Base-by-base conservation (phyloP, 92 coral and sea anemone genomes). In the Epizoanthus illoricatus region DNA sequence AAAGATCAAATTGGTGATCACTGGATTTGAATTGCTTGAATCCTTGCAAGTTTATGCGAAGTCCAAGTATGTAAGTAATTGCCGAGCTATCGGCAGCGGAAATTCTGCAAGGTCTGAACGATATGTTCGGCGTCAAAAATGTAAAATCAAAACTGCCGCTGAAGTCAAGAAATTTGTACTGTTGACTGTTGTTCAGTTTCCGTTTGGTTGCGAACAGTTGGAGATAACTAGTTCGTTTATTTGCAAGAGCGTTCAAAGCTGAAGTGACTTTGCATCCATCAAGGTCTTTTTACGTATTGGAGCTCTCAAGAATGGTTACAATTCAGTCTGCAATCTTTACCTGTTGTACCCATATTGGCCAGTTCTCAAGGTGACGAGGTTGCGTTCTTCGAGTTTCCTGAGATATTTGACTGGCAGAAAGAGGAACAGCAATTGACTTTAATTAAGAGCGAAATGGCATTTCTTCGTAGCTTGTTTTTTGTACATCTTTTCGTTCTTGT, bases 1-100 rank as follows among this genome's bases (percentile, higher is more conserved):
- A 23, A 8, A 63, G 71, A 78, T 78, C 82, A 62, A 57, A 20
- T 42, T 78, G 64, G 61, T 63, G 82, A 45, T 64, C 72, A 36
- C 80, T 74, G 20, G 45, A 57, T 74, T 57, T 74, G 65, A 74
- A 55, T 78, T 78, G 11, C 5, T 40, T 61, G 59, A 78, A 63
- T 62, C 82, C 60, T 17, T 45, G 23, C 1, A 64, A 43, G 71
- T 60, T 78, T 62, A 62, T 63, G 55, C 5, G 20, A 41, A 78
- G 71, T 49, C 70, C 9, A 17, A 43, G 33, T 43, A 78, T 78
- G 71, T 43, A 43, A 20, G 17, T 18, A 41, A 41, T 78, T 78
- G 71, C 15, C 47, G 16, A 52, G 70, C 60, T 61, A 20, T 41
- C 36, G 3, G 41, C 70, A 42, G 65, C 57, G 60, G 64, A 7